Evolutionary conservation across 2,888 invertebrate genomes (phyloP).

Genomic region (Lamellibrachia satsuma): DNA sequence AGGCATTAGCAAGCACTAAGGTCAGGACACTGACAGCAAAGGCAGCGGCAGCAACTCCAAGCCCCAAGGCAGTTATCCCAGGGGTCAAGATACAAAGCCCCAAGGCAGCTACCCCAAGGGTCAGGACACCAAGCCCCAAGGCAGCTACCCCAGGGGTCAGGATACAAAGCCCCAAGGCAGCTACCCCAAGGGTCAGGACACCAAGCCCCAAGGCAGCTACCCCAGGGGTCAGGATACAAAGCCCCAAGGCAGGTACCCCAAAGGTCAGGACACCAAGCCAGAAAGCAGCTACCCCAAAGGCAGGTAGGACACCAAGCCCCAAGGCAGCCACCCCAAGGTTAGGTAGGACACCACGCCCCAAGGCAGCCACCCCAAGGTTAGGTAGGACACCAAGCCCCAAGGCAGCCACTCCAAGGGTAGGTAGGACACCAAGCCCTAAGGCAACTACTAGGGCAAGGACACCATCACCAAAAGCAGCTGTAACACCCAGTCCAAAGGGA

Average conservation of each 20-base stretch:
- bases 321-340: background rate
- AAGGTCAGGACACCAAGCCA: no score
- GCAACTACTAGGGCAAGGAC: conserved; percentile 30
- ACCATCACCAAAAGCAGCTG: no score
- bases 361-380: conserved; percentile 14
- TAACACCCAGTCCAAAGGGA: background rate
- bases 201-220: conserved; percentile 32
- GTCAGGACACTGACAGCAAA: background rate
- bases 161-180: conserved; percentile 14
- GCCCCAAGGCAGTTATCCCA: conserved; percentile 23
- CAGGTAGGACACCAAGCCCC: background rate
- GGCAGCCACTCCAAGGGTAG: background rate
- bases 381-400: background rate
- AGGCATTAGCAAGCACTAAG: background rate
- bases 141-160: background rate
- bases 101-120: conserved; percentile 23
- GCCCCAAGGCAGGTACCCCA: conserved; percentile 20
- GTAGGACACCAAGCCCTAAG: conserved; percentile 17
- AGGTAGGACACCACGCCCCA: conserved; percentile 19
- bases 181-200: conserved; percentile 19
- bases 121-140: background rate
- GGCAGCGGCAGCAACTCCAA: background rate
- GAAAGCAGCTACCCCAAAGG: no score
- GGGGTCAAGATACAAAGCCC: conserved; percentile 27
- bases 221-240: conserved; percentile 31